Conservation (phyloP, 2,113 vertebrate genomes). For the Hemibagrus wyckioides region DNA sequence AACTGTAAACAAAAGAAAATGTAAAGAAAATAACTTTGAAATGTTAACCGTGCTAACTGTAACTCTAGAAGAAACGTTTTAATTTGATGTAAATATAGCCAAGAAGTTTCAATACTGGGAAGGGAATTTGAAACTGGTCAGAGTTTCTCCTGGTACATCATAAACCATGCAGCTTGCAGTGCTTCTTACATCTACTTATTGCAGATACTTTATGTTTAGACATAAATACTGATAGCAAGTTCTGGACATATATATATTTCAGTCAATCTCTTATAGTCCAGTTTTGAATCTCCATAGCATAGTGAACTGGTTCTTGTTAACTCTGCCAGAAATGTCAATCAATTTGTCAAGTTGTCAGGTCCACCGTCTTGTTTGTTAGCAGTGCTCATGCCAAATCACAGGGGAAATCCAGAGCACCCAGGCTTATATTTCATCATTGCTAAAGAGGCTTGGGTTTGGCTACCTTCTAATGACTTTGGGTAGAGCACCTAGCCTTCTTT, state of each 20-base stretch:
- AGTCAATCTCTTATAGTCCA: too few species aligned
- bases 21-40: conserved; percentile 17
- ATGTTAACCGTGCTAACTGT: not conserved
- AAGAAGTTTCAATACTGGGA: not conserved
- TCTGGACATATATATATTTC: not conserved
- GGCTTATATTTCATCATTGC: conserved; percentile 62
- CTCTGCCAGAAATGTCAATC: not conserved
- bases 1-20: conserved; percentile 14
- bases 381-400: not conserved
- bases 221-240: not conserved
- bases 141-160: not conserved
- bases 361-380: not conserved
- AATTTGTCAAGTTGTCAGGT: conserved; percentile 8
- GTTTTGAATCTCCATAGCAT: not conserved
- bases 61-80: conserved; percentile 20
- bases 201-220: not conserved
- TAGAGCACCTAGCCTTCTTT: conserved; percentile 46
- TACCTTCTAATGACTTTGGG: conserved; percentile 51
- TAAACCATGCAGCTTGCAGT: not conserved
- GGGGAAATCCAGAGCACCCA: conserved; percentile 50
- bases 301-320: not conserved
- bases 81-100: conserved; percentile 15
- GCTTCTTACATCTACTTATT: not conserved
- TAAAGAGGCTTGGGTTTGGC: conserved; percentile 47
- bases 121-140: not conserved